Conservation (phyloP, 2,797 vertebrate genomes). For the Rousettus madagascariensis region DNA sequence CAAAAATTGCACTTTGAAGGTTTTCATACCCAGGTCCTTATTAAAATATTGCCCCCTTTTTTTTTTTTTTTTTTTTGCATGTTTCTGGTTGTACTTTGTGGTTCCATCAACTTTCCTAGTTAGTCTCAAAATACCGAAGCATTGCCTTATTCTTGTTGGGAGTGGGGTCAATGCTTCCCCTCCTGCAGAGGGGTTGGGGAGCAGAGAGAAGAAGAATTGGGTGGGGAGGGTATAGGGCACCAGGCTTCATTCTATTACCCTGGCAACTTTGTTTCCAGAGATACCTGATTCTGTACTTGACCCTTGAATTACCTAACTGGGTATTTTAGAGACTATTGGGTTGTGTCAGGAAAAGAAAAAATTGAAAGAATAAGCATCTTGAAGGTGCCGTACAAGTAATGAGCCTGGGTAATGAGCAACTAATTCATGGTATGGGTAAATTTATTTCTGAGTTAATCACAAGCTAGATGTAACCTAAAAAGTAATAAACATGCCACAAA, state of each 20-base stretch:
- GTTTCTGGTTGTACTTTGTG: neutral
- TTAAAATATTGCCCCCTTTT: neutral
- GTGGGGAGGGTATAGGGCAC: neutral
- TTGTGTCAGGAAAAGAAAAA: neutral
- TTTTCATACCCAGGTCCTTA: neutral
- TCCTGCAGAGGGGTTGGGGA: accelerated
- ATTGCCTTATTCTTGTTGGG: neutral
- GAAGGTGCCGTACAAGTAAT: neutral
- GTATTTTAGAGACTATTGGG: neutral
- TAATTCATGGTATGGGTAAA: neutral
- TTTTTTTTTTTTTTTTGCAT: neutral
- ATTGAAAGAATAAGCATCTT: neutral
- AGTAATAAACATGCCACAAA: neutral
- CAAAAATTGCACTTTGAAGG: neutral
- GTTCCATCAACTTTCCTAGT: neutral
- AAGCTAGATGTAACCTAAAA: neutral
- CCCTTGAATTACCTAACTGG: neutral
- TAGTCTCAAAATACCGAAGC: neutral
- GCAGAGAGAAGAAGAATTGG: neutral
- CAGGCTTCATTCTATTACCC: neutral
- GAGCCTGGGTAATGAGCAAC: neutral
- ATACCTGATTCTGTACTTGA: neutral
- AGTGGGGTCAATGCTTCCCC: accelerated
- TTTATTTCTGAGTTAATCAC: neutral
- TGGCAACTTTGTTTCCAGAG: neutral